Percentiles rank a stretch among this genome's conserved stretches.
These are phyloP conservation scores for Spodoptera exigua DNA, from an alignment of 2,888 invertebrate genomes.

Conservation along the genomic window DNA sequence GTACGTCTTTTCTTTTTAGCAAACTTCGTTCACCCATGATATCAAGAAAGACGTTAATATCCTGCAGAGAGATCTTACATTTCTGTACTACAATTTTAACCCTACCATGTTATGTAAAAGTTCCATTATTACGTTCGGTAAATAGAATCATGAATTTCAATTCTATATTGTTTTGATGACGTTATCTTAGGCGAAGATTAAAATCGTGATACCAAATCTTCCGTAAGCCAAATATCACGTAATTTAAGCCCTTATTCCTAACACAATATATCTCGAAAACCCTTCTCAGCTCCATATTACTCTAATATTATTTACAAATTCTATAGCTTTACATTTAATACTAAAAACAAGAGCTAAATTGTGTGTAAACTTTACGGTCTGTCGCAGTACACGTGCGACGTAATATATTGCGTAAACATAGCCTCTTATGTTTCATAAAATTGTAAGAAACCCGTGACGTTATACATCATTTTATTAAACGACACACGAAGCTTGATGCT, in stretches of 20 bases:
- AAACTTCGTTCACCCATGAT: conserved; percentile 10
- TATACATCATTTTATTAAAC: conserved; percentile 56
- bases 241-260: conserved; percentile 24
- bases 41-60: neutral
- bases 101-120: neutral
- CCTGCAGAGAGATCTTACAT: neutral
- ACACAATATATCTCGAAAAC: conserved; percentile 26
- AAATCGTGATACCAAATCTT: conserved; percentile 29
- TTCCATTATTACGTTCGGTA: neutral
- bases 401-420: conserved; percentile 46
- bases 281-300: conserved; percentile 44
- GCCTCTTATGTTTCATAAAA: conserved; percentile 41
- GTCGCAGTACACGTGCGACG: conserved; percentile 30
- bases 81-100: neutral
- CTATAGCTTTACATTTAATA: conserved; percentile 36
- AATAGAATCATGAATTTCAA: conserved; percentile 7
- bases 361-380: conserved; percentile 39
- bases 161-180: neutral
- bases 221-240: conserved; percentile 23
- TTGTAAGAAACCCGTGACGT: conserved; percentile 28
- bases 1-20: conserved; percentile 28
- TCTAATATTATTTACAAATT: conserved; percentile 50
- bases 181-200: conserved; percentile 18
- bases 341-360: conserved; percentile 50
- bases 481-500: conserved; percentile 21